These are phyloP conservation scores for Podarcis raffonei DNA, from an alignment of 2,113 vertebrate genomes.

Conservation along the genomic window DNA sequence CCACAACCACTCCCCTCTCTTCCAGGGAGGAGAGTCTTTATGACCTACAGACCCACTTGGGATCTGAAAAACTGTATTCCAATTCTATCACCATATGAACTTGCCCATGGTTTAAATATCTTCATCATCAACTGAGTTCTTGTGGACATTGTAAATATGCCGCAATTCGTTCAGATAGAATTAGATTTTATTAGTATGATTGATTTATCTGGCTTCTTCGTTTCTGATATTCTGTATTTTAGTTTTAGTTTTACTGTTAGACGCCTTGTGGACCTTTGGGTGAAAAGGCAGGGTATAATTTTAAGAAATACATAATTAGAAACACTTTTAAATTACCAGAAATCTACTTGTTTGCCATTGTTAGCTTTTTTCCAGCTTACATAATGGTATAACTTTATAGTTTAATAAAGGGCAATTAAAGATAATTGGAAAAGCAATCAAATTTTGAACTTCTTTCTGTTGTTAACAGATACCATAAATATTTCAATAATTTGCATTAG, in stretches of 20 bases:
- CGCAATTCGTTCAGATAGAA: not conserved
- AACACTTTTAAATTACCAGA: not conserved
- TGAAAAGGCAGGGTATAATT: not conserved
- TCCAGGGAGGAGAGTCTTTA: too few relatives aligned
- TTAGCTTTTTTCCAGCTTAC: not conserved
- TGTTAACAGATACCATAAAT: slow-evolving; percentile 50
- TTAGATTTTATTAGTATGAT: not conserved
- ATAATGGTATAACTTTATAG: slow-evolving; percentile 33
- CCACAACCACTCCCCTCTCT: too few relatives aligned
- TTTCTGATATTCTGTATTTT: not conserved
- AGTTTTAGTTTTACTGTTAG: not conserved
- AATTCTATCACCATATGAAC: not conserved
- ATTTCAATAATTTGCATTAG: slow-evolving; percentile 42
- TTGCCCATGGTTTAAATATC: not conserved
- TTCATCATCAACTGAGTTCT: not conserved
- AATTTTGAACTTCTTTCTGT: slow-evolving; percentile 34
- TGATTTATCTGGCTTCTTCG: not conserved
- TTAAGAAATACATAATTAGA: not conserved
- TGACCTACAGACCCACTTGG: not conserved
- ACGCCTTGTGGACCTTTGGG: not conserved
- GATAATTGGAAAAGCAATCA: slow-evolving; percentile 16
- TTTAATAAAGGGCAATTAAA: slow-evolving; percentile 53
- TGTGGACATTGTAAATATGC: not conserved
- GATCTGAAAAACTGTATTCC: not conserved
- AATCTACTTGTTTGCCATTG: not conserved